Conservation (phyloP, 2,888 invertebrate genomes). For the Taenaris catops region DNA sequence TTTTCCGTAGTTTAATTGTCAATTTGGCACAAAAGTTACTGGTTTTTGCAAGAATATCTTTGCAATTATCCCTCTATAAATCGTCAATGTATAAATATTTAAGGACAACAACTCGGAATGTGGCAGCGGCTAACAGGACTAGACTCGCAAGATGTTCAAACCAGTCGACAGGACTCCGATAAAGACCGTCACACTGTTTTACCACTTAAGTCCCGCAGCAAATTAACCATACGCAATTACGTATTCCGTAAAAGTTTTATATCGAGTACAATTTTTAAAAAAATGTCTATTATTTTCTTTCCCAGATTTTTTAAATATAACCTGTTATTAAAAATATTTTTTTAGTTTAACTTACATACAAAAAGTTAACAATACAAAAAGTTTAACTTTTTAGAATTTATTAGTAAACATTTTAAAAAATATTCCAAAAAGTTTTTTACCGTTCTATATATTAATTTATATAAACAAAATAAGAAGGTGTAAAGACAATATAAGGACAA, state of each 20-base stretch:
- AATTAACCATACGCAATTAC: constrained; percentile 25
- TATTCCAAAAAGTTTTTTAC: no score
- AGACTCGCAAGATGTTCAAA: constrained; percentile 41
- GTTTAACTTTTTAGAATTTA: no score
- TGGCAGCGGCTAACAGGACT: constrained; percentile 15
- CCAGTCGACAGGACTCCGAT: constrained; percentile 36
- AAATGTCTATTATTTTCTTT: no score
- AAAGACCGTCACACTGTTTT: constrained; percentile 26
- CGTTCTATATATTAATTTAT: no score
- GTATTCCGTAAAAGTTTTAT: constrained; percentile 3
- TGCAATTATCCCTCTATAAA: constrained; percentile 20
- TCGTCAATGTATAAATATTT: constrained; percentile 21
- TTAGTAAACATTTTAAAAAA: no score
- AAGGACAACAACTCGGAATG: constrained; percentile 19
- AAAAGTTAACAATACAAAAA: no score
- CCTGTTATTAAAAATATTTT: not conserved
- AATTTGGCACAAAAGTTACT: constrained; percentile 11
- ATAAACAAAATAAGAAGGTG: no score
- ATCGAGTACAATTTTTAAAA: not conserved
- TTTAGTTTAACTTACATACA: not conserved
- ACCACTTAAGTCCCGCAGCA: constrained; percentile 25
- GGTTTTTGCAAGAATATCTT: constrained; percentile 7
- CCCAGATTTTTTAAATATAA: no score
- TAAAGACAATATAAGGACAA: no score
- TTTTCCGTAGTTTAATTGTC: no score